Conservation (phyloP, 2,113 vertebrate species). For the Empidonax traillii region DNA sequence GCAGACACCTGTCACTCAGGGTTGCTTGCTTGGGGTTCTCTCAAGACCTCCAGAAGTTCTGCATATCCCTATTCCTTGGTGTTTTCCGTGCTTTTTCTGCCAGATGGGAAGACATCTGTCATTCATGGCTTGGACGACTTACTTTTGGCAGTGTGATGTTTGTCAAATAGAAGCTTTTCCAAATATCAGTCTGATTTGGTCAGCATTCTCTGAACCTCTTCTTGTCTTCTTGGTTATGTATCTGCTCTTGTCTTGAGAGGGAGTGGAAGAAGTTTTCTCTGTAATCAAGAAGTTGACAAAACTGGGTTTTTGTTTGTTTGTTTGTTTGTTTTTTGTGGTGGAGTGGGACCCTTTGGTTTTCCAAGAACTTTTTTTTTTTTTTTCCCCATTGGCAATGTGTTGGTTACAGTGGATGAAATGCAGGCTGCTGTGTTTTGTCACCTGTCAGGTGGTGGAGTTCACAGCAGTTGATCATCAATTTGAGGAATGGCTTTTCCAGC, state of each 20-base stretch:
- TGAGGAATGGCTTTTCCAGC: not conserved
- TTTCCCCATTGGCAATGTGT: not conserved
- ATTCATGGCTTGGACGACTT: not conserved
- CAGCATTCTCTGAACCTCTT: not conserved
- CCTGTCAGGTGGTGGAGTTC: not conserved
- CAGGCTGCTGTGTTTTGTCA: not conserved
- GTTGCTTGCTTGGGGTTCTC: not conserved
- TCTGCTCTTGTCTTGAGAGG: not conserved
- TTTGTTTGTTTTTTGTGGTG: not conserved
- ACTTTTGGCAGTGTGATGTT: not conserved
- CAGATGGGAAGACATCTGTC: not conserved
- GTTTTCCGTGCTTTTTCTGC: not conserved
- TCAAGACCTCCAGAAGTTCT: not conserved
- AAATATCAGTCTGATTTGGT: not conserved
- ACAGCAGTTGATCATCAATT: rapidly evolving
- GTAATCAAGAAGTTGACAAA: not conserved
- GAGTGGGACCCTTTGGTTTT: not conserved
- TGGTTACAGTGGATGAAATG: not conserved
- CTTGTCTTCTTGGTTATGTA: not conserved
- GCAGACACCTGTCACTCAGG: rapidly evolving
- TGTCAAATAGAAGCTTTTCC: not conserved
- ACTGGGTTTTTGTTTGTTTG: too few species aligned
- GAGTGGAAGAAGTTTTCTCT: not conserved
- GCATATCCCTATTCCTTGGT: not conserved
- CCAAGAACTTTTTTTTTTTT: not conserved